Evolutionary conservation across 2,888 invertebrate genomes (phyloP), one percentile per base, ranked within the genome.

Genomic region (Caenorhabditis sulstoni): DNA sequence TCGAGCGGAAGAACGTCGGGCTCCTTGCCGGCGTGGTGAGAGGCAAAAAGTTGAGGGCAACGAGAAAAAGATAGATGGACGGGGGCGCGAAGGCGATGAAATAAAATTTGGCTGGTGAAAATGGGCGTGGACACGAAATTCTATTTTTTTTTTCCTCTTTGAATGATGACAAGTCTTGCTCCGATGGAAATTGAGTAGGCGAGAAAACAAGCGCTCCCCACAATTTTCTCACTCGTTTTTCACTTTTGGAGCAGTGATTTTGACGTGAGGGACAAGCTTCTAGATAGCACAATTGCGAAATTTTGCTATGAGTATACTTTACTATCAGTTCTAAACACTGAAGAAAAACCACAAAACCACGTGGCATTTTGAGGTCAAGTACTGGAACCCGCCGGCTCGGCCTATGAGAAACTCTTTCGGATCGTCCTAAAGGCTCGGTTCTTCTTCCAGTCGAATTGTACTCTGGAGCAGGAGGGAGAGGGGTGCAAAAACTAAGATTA

Each of bases 1-100:
- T 50, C 49, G 50, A 58, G 73, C 73, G 73, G 73, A 73, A 73
- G 71, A 71, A 71, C 68, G 55, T 50, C 29, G 29, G n/a, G n/a
- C n/a, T n/a, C n/a, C n/a, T 29, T 29, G 29, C 4, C 7, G 29
- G 29, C 29, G 29, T 7, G 7, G 29, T n/a, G n/a, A n/a, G n/a
- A n/a, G n/a, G n/a, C n/a, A 29, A 3, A 29, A 29, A 29, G 29
- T 29, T 29, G 29, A 29, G 29, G 49, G 55, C 22, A 50, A 50
- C 23, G 50, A 29, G 47, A 39, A 55, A 64, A 39, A 45, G 50
- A 49, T 39, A 44, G 45, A 41, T 29, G 44, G 23, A 16, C 55
- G 49, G 37, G 7, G 9, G 35, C 12, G 61, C 11, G 44, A 64
- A 55, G 41, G 64, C 57, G 57, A 73, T 64, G 73, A 73, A 73